Evolutionary conservation across 2,797 vertebrate species (phyloP).

Genomic region (Xenops minutus): DNA sequence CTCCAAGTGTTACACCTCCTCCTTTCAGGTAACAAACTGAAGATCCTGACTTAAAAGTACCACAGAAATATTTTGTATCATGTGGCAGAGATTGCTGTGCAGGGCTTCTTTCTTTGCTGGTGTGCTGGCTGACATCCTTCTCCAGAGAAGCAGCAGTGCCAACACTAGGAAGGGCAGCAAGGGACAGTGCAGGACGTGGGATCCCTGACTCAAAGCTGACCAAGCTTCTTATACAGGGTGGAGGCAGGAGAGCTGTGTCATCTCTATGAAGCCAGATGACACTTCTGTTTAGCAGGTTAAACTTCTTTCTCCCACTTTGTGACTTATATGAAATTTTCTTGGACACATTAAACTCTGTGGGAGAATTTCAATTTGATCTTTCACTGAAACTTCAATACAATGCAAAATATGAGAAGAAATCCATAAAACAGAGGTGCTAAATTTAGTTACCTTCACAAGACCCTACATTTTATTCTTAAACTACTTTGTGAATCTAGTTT

Average conservation of each 20-base stretch:
- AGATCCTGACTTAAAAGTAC: neutral
- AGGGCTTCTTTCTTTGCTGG: neutral
- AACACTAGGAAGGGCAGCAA: neutral
- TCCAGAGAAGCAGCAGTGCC: neutral
- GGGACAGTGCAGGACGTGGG: rapidly evolving
- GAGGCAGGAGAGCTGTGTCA: neutral
- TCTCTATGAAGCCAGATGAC: neutral
- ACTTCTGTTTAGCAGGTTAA: neutral
- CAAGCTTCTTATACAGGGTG: neutral
- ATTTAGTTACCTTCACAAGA: neutral
- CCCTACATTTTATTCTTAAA: neutral
- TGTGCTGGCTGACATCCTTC: neutral
- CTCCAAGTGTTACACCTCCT: neutral
- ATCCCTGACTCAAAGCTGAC: neutral
- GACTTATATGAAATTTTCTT: neutral
- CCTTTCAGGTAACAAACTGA: neutral
- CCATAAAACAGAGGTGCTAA: neutral
- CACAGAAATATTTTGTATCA: neutral
- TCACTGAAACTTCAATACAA: neutral
- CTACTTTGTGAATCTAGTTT: neutral
- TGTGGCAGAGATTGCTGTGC: neutral
- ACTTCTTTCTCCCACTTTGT: neutral
- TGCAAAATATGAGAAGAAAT: neutral
- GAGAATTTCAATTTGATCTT: neutral
- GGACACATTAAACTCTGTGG: neutral